A percentile compares a stretch with the other conserved stretches of the same genome.
Evolutionary conservation across 2,888 invertebrate genomes (phyloP).

Genomic region (Electrophaes corylata): DNA sequence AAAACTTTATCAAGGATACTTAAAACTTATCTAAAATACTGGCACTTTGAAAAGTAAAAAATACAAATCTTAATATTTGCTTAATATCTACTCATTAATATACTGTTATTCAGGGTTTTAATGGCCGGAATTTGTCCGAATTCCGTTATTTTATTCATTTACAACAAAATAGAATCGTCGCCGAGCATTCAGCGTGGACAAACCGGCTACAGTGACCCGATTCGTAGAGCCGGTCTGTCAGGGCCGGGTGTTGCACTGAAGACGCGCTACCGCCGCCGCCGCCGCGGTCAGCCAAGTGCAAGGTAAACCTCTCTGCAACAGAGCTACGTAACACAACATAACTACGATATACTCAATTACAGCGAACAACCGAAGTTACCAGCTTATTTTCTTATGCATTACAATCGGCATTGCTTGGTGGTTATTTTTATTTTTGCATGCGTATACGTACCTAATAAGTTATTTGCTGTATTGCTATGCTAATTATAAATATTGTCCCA

Average conservation of each 20-base stretch:
- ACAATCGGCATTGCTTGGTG: slow-evolving; percentile 11
- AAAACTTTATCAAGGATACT: too few species aligned
- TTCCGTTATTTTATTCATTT: slow-evolving; percentile 25
- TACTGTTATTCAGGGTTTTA: not conserved
- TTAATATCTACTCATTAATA: too few species aligned
- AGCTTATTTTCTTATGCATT: slow-evolving; percentile 32
- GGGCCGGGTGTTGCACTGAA: slow-evolving; percentile 72
- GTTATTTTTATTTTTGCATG: slow-evolving; percentile 6
- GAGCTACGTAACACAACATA: slow-evolving; percentile 65
- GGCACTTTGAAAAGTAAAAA: too few species aligned
- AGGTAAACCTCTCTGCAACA: slow-evolving; percentile 11
- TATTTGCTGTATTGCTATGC: not conserved
- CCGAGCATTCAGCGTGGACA: slow-evolving; percentile 18
- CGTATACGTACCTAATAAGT: not conserved
- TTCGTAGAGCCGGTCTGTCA: slow-evolving; percentile 39
- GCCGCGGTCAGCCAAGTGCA: slow-evolving; percentile 50
- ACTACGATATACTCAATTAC: slow-evolving; percentile 46
- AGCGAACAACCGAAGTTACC: slow-evolving; percentile 12
- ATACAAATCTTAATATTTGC: too few species aligned
- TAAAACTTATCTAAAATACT: too few species aligned
- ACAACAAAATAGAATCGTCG: slow-evolving; percentile 21
- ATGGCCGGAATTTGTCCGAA: slow-evolving; percentile 9
- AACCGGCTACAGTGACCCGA: slow-evolving; percentile 40
- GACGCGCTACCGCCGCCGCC: slow-evolving; percentile 45
- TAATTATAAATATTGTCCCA: not conserved